Percentiles rank a stretch among this genome's conserved stretches.
Conservation (phyloP, 1,140 invertebrate genomes). For the Zophobas morio region DNA sequence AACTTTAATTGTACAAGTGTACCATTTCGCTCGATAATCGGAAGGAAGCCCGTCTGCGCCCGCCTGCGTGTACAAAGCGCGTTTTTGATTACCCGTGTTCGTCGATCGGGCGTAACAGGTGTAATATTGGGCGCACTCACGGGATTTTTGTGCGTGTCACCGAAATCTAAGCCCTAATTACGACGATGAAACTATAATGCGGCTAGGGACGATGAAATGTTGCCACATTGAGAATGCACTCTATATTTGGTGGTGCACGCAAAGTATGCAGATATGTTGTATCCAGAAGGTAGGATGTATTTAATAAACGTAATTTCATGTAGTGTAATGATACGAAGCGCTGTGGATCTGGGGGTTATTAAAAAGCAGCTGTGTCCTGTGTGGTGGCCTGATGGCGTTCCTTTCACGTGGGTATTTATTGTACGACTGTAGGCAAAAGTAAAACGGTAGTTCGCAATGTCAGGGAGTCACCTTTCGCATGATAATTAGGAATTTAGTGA, state of each 20-base stretch:
- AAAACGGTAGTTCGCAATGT: conserved; percentile 12
- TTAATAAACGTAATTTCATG: too few species aligned
- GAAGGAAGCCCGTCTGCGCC: too few species aligned
- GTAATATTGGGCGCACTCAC: not conserved
- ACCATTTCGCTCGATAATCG: too few species aligned
- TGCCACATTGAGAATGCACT: too few species aligned
- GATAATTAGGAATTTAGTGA: conserved; percentile 6
- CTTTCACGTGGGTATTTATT: not conserved
- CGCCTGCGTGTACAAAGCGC: too few species aligned
- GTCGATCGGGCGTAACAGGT: not conserved
- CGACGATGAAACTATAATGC: not conserved
- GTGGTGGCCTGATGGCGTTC: too few species aligned
- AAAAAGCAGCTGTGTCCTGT: too few species aligned
- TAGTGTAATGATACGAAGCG: too few species aligned
- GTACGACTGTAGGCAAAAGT: not conserved
- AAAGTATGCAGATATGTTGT: too few species aligned
- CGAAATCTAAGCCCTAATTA: not conserved
- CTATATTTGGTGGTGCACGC: too few species aligned
- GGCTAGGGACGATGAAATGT: not conserved
- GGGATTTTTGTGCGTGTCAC: conserved; percentile 9
- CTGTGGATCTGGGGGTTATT: too few species aligned
- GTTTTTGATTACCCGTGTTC: not conserved
- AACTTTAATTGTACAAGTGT: not conserved
- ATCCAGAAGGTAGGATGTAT: too few species aligned
- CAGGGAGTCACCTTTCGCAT: conserved; percentile 9